These are phyloP conservation scores for Sepioteuthis lessoniana DNA, from an alignment of 2,888 invertebrate species.

Conservation along the genomic window DNA sequence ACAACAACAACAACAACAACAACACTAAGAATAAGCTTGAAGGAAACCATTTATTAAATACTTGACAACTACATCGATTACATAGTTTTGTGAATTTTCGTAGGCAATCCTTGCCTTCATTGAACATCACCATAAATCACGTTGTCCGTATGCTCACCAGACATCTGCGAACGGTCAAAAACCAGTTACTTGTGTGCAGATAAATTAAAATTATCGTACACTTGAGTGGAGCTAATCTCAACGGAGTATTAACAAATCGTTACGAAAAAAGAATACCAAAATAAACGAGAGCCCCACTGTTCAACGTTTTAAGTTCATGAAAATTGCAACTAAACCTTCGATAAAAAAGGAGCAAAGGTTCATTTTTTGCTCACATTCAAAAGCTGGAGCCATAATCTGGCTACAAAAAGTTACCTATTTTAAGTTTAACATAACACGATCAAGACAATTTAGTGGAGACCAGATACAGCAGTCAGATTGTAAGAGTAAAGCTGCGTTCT, in stretches of 20 bases:
- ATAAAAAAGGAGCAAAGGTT: neutral
- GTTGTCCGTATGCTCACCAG: no score
- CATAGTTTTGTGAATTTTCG: slow-evolving; percentile 35
- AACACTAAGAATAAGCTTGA: no score
- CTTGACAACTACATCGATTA: slow-evolving; percentile 34
- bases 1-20: no score
- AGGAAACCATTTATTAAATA: slow-evolving; percentile 42
- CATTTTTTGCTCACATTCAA: neutral
- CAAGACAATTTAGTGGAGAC: slow-evolving; percentile 24
- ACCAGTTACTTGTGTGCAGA: neutral
- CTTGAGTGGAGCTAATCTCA: neutral
- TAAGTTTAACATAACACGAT: neutral
- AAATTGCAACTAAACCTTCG: neutral
- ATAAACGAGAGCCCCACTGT: neutral
- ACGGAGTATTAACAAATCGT: neutral
- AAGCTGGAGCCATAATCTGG: neutral
- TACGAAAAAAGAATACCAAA: slow-evolving; percentile 23
- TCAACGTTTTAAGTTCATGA: neutral
- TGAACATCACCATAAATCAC: neutral
- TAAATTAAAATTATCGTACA: neutral
- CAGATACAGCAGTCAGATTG: neutral
- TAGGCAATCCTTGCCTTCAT: neutral
- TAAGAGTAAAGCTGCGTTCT: neutral
- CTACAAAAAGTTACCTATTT: neutral
- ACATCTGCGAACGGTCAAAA: no score